phyloP scores from a whole-genome alignment of 2,113 vertebrate species.

The Heterotilapia buettikoferi region DNA sequence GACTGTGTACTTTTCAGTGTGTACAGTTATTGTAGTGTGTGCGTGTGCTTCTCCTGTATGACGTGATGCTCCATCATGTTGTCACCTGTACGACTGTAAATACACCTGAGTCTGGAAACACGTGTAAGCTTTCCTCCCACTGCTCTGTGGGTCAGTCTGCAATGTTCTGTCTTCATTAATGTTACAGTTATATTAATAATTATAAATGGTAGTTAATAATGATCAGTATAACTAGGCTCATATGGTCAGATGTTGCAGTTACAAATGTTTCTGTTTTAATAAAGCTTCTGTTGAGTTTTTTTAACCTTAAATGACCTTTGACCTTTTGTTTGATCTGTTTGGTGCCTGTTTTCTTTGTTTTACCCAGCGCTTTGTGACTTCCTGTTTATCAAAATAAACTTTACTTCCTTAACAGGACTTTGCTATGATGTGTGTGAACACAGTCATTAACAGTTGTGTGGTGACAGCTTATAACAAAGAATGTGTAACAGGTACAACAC shows the following conservation, averaged over 20 bases:
- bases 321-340: neutral
- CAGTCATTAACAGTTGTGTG: neutral
- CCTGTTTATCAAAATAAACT: neutral
- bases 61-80: neutral
- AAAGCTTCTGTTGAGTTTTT: neutral
- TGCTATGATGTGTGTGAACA: neutral
- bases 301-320: neutral
- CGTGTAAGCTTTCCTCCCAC: neutral
- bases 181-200: neutral
- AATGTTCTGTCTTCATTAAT: neutral
- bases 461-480: neutral
- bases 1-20: neutral
- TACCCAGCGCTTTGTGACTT: neutral
- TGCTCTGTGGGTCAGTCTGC: neutral
- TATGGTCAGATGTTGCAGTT: rapidly evolving
- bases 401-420: neutral
- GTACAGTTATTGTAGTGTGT: neutral
- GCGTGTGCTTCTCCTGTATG: neutral
- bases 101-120: neutral
- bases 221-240: neutral
- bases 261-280: neutral
- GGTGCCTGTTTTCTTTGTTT: neutral
- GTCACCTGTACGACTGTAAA: neutral
- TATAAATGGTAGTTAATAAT: neutral
- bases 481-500: rapidly evolving